phyloP scores from a whole-genome alignment of 2,113 vertebrate genomes.

The Mystacornis crossleyi region DNA sequence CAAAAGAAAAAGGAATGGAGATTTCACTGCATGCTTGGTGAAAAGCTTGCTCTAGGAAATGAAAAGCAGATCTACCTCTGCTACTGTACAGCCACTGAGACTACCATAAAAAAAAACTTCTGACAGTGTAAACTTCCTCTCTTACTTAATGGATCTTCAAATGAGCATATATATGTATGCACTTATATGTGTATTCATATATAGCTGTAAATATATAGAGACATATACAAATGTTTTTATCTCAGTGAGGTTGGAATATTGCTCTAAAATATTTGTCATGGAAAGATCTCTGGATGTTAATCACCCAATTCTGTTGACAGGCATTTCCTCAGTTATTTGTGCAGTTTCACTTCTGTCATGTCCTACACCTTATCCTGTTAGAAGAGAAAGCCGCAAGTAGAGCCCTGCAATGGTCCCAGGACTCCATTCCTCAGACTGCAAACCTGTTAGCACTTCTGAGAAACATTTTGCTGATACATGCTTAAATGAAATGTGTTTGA shows the following conservation, averaged over 20 bases:
- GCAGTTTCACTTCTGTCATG: not conserved
- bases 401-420: not conserved
- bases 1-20: not conserved
- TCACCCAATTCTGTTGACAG: not conserved
- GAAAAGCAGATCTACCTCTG: not conserved
- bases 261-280: not conserved
- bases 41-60: not conserved
- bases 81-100: not conserved
- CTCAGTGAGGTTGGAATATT: not conserved
- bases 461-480: not conserved
- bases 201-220: not conserved
- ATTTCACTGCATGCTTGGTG: not conserved
- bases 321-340: not conserved
- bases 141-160: not conserved
- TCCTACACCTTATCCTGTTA: not conserved
- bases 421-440: not conserved
- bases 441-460: not conserved
- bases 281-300: not conserved
- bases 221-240: not conserved
- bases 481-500: not conserved
- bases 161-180: not conserved
- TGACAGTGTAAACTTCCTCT: not conserved
- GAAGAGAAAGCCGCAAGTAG: not conserved
- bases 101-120: not conserved
- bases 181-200: not conserved